Evolutionary conservation across 2,888 invertebrate genomes (phyloP).

Genomic region (Pasiphila rectangulata): DNA sequence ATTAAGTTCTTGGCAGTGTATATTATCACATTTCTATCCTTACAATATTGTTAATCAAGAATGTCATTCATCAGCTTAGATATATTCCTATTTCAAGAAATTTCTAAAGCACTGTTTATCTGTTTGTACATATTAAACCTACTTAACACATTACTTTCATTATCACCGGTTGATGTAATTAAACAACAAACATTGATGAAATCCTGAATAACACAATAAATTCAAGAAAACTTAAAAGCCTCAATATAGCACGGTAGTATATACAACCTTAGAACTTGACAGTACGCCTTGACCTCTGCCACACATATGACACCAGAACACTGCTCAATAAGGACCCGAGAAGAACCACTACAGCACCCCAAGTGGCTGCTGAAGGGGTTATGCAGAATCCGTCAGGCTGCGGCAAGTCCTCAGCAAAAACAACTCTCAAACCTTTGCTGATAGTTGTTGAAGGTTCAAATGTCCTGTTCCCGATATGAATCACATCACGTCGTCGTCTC

Average conservation of each 20-base stretch:
- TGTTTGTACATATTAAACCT: too few species aligned
- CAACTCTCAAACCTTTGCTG: slow-evolving; percentile 84
- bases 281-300: slow-evolving; percentile 63
- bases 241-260: slow-evolving; percentile 9
- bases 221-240: slow-evolving; percentile 11
- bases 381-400: slow-evolving; percentile 80
- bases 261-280: slow-evolving; percentile 50
- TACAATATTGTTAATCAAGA: slow-evolving; percentile 6
- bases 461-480: slow-evolving; percentile 71
- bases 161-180: too few species aligned
- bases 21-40: slow-evolving; percentile 22
- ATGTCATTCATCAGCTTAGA: too few species aligned
- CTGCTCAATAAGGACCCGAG: slow-evolving; percentile 81
- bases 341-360: slow-evolving; percentile 82
- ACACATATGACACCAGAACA: slow-evolving; percentile 62
- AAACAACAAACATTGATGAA: too few species aligned
- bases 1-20: slow-evolving; percentile 22
- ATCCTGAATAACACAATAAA: slow-evolving; percentile 6
- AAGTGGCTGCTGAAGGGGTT: slow-evolving; percentile 83
- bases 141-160: too few species aligned
- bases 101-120: too few species aligned
- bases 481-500: slow-evolving; percentile 67
- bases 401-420: slow-evolving; percentile 85
- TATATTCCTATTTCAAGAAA: too few species aligned
- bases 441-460: slow-evolving; percentile 82